Conservation (phyloP, 2,113 vertebrate genomes). For the Cervus canadensis region DNA sequence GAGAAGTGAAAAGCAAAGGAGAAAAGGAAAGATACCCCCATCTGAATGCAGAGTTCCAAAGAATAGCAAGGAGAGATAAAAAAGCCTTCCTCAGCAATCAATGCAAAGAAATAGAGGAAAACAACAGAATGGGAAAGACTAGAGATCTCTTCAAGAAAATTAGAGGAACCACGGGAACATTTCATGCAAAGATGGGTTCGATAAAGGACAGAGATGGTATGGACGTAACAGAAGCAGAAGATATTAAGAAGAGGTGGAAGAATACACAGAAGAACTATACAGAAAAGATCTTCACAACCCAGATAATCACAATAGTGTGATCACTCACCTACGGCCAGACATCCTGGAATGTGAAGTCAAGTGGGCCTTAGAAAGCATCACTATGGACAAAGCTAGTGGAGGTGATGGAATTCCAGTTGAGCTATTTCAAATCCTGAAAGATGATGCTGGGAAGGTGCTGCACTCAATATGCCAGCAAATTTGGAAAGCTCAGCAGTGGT, state of each 20-base stretch:
- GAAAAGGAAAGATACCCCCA: neutral
- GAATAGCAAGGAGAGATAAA: neutral
- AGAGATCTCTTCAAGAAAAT: neutral
- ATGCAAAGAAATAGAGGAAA: neutral
- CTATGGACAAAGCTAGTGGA: neutral
- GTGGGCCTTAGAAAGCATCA: neutral
- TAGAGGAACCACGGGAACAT: neutral
- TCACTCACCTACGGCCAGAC: neutral
- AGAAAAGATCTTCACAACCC: neutral
- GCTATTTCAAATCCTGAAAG: neutral
- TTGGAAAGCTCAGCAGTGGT: neutral
- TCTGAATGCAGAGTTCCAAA: neutral
- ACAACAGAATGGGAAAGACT: neutral
- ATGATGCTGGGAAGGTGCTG: neutral
- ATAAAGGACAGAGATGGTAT: neutral
- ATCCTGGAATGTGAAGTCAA: neutral
- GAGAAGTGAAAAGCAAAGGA: neutral
- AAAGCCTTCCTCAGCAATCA: neutral
- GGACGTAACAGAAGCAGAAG: neutral
- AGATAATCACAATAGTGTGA: neutral
- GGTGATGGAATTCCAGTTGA: neutral
- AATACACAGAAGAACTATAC: neutral
- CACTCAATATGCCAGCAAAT: neutral
- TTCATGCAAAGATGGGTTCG: neutral
- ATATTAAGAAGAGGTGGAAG: neutral